phyloP scores from a whole-genome alignment of 2,113 vertebrate species.

The Panurus biarmicus region DNA sequence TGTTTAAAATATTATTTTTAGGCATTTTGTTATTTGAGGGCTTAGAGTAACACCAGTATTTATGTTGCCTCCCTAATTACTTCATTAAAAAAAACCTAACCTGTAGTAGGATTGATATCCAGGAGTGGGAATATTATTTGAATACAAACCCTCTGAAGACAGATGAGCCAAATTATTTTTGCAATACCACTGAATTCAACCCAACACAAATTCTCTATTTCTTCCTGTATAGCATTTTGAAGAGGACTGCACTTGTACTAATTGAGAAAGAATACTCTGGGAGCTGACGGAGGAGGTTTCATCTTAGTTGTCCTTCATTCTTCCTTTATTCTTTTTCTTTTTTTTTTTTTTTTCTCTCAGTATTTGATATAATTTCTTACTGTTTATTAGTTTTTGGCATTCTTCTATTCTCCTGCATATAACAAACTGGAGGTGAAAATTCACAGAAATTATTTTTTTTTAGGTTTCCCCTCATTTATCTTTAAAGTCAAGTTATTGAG shows the following conservation, averaged over 20 bases:
- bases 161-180: background rate
- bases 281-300: background rate
- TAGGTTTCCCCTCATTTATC: background rate
- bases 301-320: background rate
- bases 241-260: background rate
- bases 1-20: background rate
- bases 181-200: background rate
- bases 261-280: background rate
- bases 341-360: accelerated
- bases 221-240: background rate
- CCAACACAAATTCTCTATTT: background rate
- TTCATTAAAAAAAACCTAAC: background rate
- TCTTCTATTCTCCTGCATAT: background rate
- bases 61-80: background rate
- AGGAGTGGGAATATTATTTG: background rate
- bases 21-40: background rate
- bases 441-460: background rate
- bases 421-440: background rate
- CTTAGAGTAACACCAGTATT: background rate
- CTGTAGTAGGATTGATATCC: background rate
- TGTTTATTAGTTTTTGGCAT: background rate
- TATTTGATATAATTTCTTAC: background rate
- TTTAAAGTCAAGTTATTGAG: background rate
- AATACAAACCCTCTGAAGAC: background rate
- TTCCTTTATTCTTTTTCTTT: background rate